These are phyloP conservation scores for Drosophila atripex DNA, from an alignment of 2,888 invertebrate species.

Conservation along the genomic window DNA sequence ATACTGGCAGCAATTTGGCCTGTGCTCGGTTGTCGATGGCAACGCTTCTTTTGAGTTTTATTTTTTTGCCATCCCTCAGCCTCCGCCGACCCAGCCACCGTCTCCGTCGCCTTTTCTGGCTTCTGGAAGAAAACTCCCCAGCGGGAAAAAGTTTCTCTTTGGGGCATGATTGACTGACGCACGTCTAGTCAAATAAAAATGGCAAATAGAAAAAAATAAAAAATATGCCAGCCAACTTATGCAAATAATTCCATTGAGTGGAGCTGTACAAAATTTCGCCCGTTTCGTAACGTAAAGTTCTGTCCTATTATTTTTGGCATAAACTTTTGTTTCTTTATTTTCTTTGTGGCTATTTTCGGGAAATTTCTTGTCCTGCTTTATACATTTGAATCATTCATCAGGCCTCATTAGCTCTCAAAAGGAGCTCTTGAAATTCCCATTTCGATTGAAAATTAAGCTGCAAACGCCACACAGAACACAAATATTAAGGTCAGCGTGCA, in stretches of 20 bases:
- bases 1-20: slow-evolving; percentile 73
- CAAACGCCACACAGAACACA: slow-evolving; percentile 6
- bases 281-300: slow-evolving; percentile 55
- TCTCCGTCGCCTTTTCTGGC: not conserved
- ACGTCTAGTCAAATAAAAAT: slow-evolving; percentile 64
- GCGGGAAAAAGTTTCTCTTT: slow-evolving; percentile 54
- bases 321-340: slow-evolving; percentile 67
- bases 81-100: slow-evolving; percentile 33
- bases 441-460: slow-evolving; percentile 22
- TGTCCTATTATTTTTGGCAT: slow-evolving; percentile 37
- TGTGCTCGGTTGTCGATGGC: slow-evolving; percentile 59
- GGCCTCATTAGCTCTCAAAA: slow-evolving; percentile 18
- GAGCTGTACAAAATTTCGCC: slow-evolving; percentile 48
- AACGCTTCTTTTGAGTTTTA: slow-evolving; percentile 51
- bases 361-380: not conserved
- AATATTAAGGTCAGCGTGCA: slow-evolving; percentile 12
- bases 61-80: slow-evolving; percentile 2
- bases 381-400: slow-evolving; percentile 1
- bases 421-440: not conserved
- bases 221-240: slow-evolving; percentile 46
- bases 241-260: slow-evolving; percentile 64
- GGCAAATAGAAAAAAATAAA: slow-evolving; percentile 35
- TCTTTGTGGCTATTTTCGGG: slow-evolving; percentile 24
- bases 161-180: slow-evolving; percentile 66
- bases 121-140: slow-evolving; percentile 41